Conservation (phyloP, 1,140 invertebrate species). For the Trachymyrmex cornetzi region DNA sequence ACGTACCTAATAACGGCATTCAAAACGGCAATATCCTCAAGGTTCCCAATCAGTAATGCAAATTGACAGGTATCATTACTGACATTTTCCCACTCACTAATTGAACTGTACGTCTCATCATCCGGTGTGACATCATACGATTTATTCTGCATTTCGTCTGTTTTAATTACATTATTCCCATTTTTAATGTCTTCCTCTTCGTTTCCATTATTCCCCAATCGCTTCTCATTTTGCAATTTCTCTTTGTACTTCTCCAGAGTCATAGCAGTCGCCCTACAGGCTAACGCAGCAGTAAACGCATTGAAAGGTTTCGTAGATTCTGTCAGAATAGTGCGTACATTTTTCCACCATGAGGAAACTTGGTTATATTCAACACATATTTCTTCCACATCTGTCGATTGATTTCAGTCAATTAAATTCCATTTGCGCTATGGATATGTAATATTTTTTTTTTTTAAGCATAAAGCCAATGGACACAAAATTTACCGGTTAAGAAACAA, state of each 20-base stretch:
- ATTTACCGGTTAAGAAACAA: constrained; percentile 84
- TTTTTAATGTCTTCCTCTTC: constrained; percentile 68
- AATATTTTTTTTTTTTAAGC: background rate
- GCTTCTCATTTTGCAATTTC: constrained; percentile 67
- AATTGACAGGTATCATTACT: constrained; percentile 95
- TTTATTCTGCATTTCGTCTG: constrained; percentile 51
- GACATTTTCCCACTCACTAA: constrained; percentile 93
- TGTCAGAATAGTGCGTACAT: constrained; percentile 90
- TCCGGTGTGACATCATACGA: constrained; percentile 77
- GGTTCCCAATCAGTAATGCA: constrained; percentile 94
- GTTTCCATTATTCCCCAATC: constrained; percentile 76
- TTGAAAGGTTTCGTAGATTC: constrained; percentile 91
- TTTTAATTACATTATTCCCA: constrained; percentile 59
- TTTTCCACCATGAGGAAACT: constrained; percentile 92
- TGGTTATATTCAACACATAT: constrained; percentile 88
- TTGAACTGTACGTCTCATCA: constrained; percentile 85
- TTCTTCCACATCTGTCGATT: constrained; percentile 79
- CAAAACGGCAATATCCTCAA: constrained; percentile 95
- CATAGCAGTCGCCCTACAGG: constrained; percentile 91
- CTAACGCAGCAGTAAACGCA: constrained; percentile 91
- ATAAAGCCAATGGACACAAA: background rate
- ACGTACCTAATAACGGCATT: constrained; percentile 90
- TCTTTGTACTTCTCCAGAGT: constrained; percentile 86
- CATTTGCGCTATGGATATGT: background rate
- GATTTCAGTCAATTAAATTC: constrained; percentile 5